These are phyloP conservation scores for Neosilurus hyrtlii DNA, from an alignment of 2,797 vertebrate species.

Conservation along the genomic window DNA sequence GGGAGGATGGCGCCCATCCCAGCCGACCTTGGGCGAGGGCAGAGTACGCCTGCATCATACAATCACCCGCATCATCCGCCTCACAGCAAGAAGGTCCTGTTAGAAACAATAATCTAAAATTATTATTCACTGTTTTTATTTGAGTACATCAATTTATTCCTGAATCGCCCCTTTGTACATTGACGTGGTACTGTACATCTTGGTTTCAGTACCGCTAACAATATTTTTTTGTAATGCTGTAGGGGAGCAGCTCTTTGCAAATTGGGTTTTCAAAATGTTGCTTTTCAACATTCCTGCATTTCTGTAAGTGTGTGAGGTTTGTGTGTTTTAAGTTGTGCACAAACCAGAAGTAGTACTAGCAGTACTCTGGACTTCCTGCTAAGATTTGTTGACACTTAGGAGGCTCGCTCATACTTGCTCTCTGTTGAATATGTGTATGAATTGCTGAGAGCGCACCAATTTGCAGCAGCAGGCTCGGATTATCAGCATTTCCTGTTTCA, in stretches of 20 bases:
- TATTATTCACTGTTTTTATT: neutral
- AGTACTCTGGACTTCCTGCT: neutral
- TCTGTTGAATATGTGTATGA: no score
- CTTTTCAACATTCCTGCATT: no score
- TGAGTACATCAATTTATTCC: no score
- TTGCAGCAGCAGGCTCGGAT: neutral
- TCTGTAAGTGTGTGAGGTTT: neutral
- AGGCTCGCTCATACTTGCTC: neutral
- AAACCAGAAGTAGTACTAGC: no score
- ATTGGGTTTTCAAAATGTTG: no score
- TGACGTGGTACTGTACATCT: neutral
- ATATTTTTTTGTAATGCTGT: neutral
- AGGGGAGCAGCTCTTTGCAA: neutral
- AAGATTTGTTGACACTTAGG: neutral
- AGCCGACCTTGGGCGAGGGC: no score
- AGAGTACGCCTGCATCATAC: no score
- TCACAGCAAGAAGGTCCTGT: no score
- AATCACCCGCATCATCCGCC: no score
- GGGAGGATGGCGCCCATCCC: no score
- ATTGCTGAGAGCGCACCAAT: neutral
- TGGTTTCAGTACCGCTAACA: no score
- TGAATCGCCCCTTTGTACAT: no score
- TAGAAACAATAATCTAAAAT: neutral
- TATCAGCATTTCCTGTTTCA: neutral
- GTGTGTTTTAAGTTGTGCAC: neutral